Evolutionary conservation across 2,888 invertebrate species (phyloP).

Genomic region (Bugulina stolonifera): DNA sequence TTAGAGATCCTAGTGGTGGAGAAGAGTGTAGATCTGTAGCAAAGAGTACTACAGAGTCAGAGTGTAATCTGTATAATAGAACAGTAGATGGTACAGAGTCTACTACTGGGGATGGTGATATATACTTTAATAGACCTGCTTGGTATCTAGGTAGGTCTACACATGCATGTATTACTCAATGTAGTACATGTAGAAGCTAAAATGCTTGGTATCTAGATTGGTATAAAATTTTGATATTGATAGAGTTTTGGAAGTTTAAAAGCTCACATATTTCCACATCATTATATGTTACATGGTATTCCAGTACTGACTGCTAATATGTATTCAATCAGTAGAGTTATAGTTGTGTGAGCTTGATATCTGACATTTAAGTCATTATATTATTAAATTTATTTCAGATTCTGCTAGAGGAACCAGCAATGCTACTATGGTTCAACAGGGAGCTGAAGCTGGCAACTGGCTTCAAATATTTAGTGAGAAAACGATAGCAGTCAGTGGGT

Average conservation of each 20-base stretch:
- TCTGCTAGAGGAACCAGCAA: not conserved
- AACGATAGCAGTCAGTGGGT: not conserved
- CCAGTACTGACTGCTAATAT: too few relatives aligned
- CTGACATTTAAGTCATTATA: too few relatives aligned
- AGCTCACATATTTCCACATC: too few relatives aligned
- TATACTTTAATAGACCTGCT: not conserved
- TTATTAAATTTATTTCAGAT: too few relatives aligned
- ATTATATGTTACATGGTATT: too few relatives aligned
- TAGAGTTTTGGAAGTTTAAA: too few relatives aligned
- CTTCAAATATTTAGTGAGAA: not conserved
- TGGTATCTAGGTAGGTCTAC: not conserved
- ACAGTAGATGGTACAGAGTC: not conserved
- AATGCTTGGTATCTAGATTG: too few relatives aligned
- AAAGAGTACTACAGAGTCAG: not conserved
- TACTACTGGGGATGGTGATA: not conserved
- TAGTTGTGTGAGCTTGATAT: too few relatives aligned
- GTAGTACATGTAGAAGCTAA: too few relatives aligned
- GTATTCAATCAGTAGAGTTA: too few relatives aligned
- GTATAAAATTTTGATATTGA: too few relatives aligned
- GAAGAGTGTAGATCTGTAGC: not conserved
- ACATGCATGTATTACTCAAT: too few relatives aligned
- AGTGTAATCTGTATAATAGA: not conserved
- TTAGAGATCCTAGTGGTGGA: not conserved
- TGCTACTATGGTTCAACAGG: not conserved
- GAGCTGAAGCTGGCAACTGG: not conserved